Percentiles rank a stretch among this genome's conserved stretches.
Conservation (phyloP, 2,888 invertebrate species). For the Tholera decimalis region DNA sequence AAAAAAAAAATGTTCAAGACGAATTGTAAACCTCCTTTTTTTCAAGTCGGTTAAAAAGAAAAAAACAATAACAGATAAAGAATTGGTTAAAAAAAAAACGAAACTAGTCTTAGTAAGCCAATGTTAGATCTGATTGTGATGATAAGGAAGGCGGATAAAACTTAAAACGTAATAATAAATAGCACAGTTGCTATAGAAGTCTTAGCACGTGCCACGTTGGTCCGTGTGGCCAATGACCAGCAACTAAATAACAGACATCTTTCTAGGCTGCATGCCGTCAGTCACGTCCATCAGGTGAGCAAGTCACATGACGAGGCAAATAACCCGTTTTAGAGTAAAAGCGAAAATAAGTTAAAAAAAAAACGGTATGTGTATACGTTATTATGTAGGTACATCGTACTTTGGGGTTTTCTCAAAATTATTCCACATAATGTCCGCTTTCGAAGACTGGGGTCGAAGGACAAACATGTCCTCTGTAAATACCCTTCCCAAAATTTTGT, state of each 20-base stretch:
- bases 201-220: conserved; percentile 26
- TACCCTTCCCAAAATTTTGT: conserved; percentile 25
- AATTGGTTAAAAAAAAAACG: not conserved
- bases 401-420: conserved; percentile 16
- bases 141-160: conserved; percentile 3
- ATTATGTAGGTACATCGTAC: not conserved
- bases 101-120: not conserved
- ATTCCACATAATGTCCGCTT: conserved; percentile 24
- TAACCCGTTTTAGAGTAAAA: conserved; percentile 7
- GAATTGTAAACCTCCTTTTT: too few relatives aligned
- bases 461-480: conserved; percentile 17
- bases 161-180: conserved; percentile 17
- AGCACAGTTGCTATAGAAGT: conserved; percentile 15
- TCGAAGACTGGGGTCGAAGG: conserved; percentile 17
- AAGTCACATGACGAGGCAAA: conserved; percentile 2
- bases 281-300: conserved; percentile 42
- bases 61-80: not conserved
- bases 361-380: not conserved
- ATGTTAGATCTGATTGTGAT: not conserved
- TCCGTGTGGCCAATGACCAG: conserved; percentile 25
- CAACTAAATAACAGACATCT: conserved; percentile 33
- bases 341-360: too few relatives aligned
- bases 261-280: conserved; percentile 25
- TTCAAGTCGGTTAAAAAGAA: not conserved
- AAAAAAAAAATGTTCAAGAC: too few relatives aligned